These are phyloP conservation scores for Acrossocheilus wenchowensis DNA, from an alignment of 2,797 vertebrate species.

Conservation along the genomic window DNA sequence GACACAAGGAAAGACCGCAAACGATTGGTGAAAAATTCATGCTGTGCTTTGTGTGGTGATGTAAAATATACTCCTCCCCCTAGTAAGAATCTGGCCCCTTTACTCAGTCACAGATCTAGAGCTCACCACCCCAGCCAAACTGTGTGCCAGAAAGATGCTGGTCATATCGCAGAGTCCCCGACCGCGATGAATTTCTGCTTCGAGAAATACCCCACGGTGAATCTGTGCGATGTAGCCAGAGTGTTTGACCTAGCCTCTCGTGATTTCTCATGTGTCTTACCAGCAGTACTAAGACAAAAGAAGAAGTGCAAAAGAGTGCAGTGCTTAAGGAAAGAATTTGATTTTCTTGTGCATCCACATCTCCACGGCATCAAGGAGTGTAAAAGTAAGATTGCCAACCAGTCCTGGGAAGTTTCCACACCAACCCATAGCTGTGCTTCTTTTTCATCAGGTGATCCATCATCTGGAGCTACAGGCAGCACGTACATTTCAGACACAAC, in stretches of 20 bases:
- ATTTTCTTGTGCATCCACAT: slow-evolving; percentile 50
- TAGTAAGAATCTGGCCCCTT: slow-evolving; percentile 42
- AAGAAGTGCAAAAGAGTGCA: slow-evolving; percentile 59
- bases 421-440: slow-evolving; percentile 63
- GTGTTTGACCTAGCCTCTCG: slow-evolving; percentile 60
- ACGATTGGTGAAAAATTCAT: slow-evolving; percentile 55
- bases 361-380: slow-evolving; percentile 44
- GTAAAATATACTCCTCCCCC: slow-evolving; percentile 56
- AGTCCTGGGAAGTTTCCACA: slow-evolving; percentile 33
- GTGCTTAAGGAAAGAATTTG: slow-evolving; percentile 72
- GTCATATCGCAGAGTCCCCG: slow-evolving; percentile 27
- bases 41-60: slow-evolving; percentile 62
- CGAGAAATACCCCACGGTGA: slow-evolving; percentile 65
- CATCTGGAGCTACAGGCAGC: slow-evolving; percentile 36
- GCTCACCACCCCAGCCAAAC: neutral
- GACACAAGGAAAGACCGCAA: slow-evolving; percentile 52
- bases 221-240: slow-evolving; percentile 70
- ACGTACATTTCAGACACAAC: slow-evolving; percentile 46
- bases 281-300: slow-evolving; percentile 55
- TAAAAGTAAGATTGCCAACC: slow-evolving; percentile 35
- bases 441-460: slow-evolving; percentile 57
- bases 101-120: slow-evolving; percentile 33
- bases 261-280: slow-evolving; percentile 66
- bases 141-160: slow-evolving; percentile 15
- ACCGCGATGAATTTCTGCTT: slow-evolving; percentile 45